These are phyloP conservation scores for Lutjanus erythropterus DNA, from an alignment of 2,113 vertebrate genomes.

Conservation along the genomic window DNA sequence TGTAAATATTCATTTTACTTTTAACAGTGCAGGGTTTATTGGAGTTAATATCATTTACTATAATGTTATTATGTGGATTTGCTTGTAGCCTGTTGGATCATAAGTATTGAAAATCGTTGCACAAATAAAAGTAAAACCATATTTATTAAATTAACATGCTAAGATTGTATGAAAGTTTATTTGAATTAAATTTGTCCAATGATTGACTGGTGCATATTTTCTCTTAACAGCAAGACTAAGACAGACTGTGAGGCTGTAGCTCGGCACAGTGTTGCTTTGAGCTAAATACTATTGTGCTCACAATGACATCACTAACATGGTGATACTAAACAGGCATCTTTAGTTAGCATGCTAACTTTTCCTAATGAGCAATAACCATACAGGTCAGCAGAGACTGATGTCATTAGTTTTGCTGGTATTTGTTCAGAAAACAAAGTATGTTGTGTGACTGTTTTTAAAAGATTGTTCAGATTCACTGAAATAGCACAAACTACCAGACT, in stretches of 20 bases:
- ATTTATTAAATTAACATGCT: constrained; percentile 87
- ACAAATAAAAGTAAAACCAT: constrained; percentile 80
- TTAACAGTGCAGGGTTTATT: constrained; percentile 78
- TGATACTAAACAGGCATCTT: background rate
- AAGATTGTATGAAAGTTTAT: constrained; percentile 76
- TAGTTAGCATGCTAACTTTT: background rate
- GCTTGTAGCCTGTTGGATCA: constrained; percentile 81
- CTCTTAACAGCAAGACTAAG: background rate
- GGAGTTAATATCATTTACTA: constrained; percentile 73
- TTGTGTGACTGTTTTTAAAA: too few species aligned
- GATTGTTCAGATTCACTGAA: too few species aligned
- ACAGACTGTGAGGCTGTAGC: background rate
- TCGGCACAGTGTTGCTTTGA: background rate
- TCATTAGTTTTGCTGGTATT: background rate
- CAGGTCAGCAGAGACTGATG: background rate
- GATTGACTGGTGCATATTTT: constrained; percentile 30
- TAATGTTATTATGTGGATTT: constrained; percentile 80
- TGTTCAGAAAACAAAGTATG: background rate
- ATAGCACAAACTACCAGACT: too few species aligned
- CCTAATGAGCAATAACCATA: background rate
- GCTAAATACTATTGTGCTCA: background rate
- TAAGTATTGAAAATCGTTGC: constrained; percentile 78
- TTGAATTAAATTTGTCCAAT: constrained; percentile 76
- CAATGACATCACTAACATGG: background rate
- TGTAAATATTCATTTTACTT: constrained; percentile 82